These are phyloP conservation scores for Andricus grossulariae DNA, from an alignment of 1,140 invertebrate genomes.

Conservation along the genomic window DNA sequence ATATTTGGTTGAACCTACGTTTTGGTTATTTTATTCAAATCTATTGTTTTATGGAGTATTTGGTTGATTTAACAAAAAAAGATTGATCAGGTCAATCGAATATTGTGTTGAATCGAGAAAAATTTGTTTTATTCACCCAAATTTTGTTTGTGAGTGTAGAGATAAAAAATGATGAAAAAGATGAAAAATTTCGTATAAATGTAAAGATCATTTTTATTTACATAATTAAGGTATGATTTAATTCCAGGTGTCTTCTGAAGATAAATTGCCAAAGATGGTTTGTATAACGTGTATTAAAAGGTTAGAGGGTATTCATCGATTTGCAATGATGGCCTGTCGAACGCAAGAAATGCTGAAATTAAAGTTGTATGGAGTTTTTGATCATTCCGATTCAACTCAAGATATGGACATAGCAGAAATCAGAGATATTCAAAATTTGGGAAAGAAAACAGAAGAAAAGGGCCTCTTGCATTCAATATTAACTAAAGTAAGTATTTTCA, in stretches of 20 bases:
- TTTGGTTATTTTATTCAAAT: too few relatives aligned
- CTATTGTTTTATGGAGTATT: too few relatives aligned
- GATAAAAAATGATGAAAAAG: too few relatives aligned
- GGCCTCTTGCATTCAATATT: slow-evolving; percentile 77
- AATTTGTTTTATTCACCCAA: too few relatives aligned
- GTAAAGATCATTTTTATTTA: too few relatives aligned
- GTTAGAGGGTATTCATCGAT: slow-evolving; percentile 77
- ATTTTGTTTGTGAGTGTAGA: too few relatives aligned
- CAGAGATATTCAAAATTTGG: slow-evolving; percentile 56
- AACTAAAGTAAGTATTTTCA: slow-evolving; percentile 70
- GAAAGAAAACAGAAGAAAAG: slow-evolving; percentile 67
- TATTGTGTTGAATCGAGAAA: too few relatives aligned
- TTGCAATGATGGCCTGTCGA: slow-evolving; percentile 77
- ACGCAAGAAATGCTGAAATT: slow-evolving; percentile 76
- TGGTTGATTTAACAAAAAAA: too few relatives aligned
- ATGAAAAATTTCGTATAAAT: too few relatives aligned
- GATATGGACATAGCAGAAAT: slow-evolving; percentile 54
- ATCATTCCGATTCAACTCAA: slow-evolving; percentile 47
- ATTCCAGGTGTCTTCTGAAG: slow-evolving; percentile 74
- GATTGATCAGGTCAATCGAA: too few relatives aligned
- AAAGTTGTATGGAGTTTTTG: slow-evolving; percentile 59
- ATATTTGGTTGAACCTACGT: too few relatives aligned
- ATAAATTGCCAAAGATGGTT: slow-evolving; percentile 78
- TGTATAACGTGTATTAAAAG: slow-evolving; percentile 76
- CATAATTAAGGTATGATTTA: not conserved